Conservation (phyloP, 2,797 vertebrate species). For the Odontamblyopus rebecca region DNA sequence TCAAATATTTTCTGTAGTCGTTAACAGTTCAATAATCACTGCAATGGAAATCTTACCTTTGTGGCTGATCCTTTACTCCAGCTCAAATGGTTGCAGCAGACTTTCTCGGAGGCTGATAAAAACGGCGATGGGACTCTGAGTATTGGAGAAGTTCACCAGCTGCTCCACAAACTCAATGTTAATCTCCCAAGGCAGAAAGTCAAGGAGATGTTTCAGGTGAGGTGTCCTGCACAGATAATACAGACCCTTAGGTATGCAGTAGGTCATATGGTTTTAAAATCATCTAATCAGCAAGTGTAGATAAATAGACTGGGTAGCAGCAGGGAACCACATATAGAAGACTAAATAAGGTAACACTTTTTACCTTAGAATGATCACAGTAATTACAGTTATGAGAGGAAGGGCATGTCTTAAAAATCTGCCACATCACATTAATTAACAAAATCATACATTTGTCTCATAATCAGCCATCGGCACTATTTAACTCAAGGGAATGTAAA, state of each 20-base stretch:
- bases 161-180: constrained; percentile 97
- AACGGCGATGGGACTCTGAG: constrained; percentile 93
- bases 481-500: not conserved
- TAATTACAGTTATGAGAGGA: not conserved
- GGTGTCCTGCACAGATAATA: constrained; percentile 18
- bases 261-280: too few relatives aligned
- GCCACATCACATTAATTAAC: not conserved
- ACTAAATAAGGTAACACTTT: too few relatives aligned
- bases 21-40: not conserved
- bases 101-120: constrained; percentile 96
- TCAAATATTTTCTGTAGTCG: too few relatives aligned
- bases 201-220: constrained; percentile 95
- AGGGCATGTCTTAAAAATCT: not conserved
- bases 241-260: not conserved
- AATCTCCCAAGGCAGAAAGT: constrained; percentile 93
- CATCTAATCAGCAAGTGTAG: not conserved
- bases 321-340: not conserved
- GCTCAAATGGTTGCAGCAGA: constrained; percentile 93
- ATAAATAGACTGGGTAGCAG: not conserved
- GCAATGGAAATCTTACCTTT: not conserved
- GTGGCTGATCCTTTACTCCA: constrained; percentile 55
- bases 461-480: not conserved
- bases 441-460: not conserved
- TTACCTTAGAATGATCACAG: too few relatives aligned
- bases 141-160: constrained; percentile 91